Conservation (phyloP, 2,888 invertebrate species). For the Eupithecia pulchellata region DNA sequence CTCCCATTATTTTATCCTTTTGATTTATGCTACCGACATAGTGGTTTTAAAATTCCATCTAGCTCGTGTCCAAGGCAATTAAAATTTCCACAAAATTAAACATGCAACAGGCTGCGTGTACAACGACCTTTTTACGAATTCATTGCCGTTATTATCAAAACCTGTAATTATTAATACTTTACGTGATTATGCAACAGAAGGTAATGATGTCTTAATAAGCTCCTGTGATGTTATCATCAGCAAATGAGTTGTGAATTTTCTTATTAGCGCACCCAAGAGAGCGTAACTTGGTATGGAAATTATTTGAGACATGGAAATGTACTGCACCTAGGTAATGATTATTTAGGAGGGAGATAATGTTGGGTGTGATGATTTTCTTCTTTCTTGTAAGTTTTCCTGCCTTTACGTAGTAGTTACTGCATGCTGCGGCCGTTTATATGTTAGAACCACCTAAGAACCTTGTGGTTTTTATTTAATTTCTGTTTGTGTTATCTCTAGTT, state of each 20-base stretch:
- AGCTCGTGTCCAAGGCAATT: constrained; percentile 44
- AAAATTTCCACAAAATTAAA: constrained; percentile 48
- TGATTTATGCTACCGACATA: constrained; percentile 6
- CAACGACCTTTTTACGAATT: constrained; percentile 49
- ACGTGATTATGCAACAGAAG: constrained; percentile 65
- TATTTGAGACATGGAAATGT: constrained; percentile 37
- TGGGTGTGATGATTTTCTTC: constrained; percentile 9
- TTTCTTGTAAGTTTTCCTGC: not conserved
- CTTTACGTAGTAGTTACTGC: not conserved
- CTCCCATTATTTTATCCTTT: constrained; percentile 1
- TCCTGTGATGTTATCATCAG: constrained; percentile 61
- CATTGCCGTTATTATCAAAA: constrained; percentile 53
- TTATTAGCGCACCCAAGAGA: constrained; percentile 67
- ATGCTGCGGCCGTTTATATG: too few species aligned
- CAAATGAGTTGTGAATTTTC: constrained; percentile 73
- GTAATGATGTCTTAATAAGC: constrained; percentile 68
- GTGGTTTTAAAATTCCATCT: constrained; percentile 39
- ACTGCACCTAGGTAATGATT: constrained; percentile 15
- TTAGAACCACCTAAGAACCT: too few species aligned
- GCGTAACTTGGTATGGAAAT: constrained; percentile 56
- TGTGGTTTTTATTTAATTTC: too few species aligned
- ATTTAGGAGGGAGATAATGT: constrained; percentile 30
- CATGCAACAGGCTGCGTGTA: constrained; percentile 47
- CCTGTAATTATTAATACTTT: constrained; percentile 58
- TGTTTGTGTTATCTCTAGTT: too few species aligned